Base-by-base conservation (phyloP, 2,888 invertebrate genomes). In the Trichacis sp. region DNA sequence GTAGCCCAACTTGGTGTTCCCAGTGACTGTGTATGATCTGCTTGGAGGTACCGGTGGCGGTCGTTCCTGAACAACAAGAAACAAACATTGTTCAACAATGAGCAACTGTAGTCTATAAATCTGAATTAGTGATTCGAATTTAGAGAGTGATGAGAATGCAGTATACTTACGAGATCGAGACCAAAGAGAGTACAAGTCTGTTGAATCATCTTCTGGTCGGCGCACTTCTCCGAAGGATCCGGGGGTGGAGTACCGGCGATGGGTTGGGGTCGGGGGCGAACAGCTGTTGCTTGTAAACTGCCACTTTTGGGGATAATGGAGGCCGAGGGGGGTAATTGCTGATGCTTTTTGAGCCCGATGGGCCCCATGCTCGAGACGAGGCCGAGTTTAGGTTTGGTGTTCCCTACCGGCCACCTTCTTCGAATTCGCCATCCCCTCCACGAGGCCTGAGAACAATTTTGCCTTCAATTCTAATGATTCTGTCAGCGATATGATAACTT, bases 11-110 rank as follows among this genome's bases (percentile, higher is more conserved):
- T 96, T 96, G 60, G 94, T 93, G 84, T 95, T 95, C 75, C 95
- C 95, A 20, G 92, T 88, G 61, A 97, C 94, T 4, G 95, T 96
- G 86, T 97, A 97, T 1, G 94, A 91, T 74, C 97, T 89, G 77
- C 94, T 92, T 29, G 95, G 93, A 47, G 97, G 97, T 69, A 97
- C 91, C 24, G 96, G 95, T 30, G 97, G 97, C 30, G 96, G 95
- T 66, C 94, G 89, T 86, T 96, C 95, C 93, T 93, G n/a, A n/a
- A n/a, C n/a, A n/a, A n/a, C n/a, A n/a, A n/a, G n/a, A 42, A 9
- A 15, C 15, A 15, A 12, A 42, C 17, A 9, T 42, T 42, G 2
- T 15, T 4, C 12, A 54, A n/a, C n/a, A n/a, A n/a, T n/a, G n/a
- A n/a, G n/a, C n/a, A n/a, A n/a, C n/a, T n/a, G n/a, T n/a, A n/a